phyloP scores from a whole-genome alignment of 2,797 vertebrate genomes.

The Philypnodon macrostomus region DNA sequence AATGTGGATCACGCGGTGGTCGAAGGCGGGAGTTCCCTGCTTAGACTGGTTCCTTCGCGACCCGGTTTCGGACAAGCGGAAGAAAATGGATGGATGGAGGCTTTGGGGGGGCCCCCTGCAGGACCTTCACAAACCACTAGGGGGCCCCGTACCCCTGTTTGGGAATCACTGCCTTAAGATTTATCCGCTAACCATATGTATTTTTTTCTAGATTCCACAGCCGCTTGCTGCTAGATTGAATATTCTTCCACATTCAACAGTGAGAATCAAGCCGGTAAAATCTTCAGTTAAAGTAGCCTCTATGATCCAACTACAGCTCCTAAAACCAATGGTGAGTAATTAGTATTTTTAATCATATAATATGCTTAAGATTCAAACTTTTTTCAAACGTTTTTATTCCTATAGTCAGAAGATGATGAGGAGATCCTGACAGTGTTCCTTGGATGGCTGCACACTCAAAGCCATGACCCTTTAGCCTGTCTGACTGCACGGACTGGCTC shows the following conservation, averaged over 20 bases:
- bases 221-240: constrained; percentile 74
- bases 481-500: constrained; percentile 74
- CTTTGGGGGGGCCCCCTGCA: too few relatives aligned
- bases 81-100: too few relatives aligned
- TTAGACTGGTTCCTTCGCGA: too few relatives aligned
- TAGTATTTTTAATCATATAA: background rate
- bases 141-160: too few relatives aligned
- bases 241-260: constrained; percentile 82
- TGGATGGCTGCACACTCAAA: constrained; percentile 85
- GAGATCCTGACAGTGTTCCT: constrained; percentile 82
- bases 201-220: constrained; percentile 81
- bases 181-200: background rate
- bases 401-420: constrained; percentile 76
- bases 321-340: constrained; percentile 79
- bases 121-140: too few relatives aligned
- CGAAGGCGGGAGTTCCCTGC: too few relatives aligned
- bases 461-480: constrained; percentile 80
- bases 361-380: constrained; percentile 1
- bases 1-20: too few relatives aligned
- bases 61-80: too few relatives aligned
- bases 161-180: too few relatives aligned
- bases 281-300: constrained; percentile 80
- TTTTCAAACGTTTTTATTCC: constrained; percentile 13
- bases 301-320: constrained; percentile 80
- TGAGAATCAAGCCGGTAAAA: constrained; percentile 84